These are phyloP conservation scores for Chloroceryle aenea DNA, from an alignment of 2,113 vertebrate species.

Conservation along the genomic window DNA sequence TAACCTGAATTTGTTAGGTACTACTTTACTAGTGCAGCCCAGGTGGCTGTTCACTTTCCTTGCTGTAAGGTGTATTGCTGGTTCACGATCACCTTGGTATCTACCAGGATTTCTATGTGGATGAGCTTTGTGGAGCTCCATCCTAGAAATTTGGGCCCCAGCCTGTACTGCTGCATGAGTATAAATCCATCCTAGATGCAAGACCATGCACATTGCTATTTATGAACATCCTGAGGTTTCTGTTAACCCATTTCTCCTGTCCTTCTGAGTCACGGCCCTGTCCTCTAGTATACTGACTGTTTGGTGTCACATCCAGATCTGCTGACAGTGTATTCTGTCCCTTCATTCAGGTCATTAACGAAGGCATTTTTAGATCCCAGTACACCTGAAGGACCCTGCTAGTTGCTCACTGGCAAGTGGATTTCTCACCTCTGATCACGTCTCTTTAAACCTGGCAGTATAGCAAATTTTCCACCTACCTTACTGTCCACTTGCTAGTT, in stretches of 20 bases:
- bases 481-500: not conserved
- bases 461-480: not conserved
- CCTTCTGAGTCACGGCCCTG: not conserved
- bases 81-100: not conserved
- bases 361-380: not conserved
- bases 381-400: not conserved
- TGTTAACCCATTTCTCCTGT: not conserved
- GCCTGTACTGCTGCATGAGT: not conserved
- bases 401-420: not conserved
- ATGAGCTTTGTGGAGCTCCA: not conserved
- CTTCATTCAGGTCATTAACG: not conserved
- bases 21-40: not conserved
- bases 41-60: not conserved
- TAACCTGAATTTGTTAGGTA: not conserved
- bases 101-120: no score
- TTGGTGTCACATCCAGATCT: not conserved
- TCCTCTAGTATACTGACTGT: not conserved
- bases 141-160: not conserved
- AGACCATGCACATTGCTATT: not conserved
- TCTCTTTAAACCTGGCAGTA: not conserved
- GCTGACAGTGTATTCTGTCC: not conserved
- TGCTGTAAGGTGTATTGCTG: not conserved
- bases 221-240: not conserved
- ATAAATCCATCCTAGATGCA: not conserved
- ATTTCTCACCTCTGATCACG: not conserved